Percentiles rank a stretch among this genome's conserved stretches.
phyloP scores from a whole-genome alignment of 2,888 invertebrate genomes.

The Harpalus rubripes region DNA sequence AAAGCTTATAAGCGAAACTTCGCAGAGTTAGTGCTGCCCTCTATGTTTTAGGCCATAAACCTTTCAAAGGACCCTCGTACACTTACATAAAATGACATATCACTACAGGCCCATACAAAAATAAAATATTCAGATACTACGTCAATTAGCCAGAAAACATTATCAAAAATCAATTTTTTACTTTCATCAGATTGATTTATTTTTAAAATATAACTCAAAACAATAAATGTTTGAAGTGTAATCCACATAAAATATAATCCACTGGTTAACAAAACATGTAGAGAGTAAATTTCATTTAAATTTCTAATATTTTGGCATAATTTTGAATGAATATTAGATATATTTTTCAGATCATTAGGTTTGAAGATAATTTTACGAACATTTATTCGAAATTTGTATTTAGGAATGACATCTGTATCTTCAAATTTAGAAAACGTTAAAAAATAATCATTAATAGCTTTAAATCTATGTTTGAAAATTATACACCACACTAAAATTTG shows the following conservation, averaged over 20 bases:
- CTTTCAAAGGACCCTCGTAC: neutral
- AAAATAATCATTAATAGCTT: slow-evolving; percentile 37
- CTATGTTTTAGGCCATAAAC: neutral
- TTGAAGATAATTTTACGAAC: slow-evolving; percentile 17
- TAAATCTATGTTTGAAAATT: slow-evolving; percentile 43
- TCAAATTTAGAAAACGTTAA: slow-evolving; percentile 38
- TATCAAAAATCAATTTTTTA: slow-evolving; percentile 12
- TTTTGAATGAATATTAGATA: slow-evolving; percentile 39
- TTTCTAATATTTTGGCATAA: slow-evolving; percentile 17
- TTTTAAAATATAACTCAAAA: slow-evolving; percentile 32
- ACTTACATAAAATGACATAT: slow-evolving; percentile 44
- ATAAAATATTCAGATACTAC: slow-evolving; percentile 13
- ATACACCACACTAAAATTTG: slow-evolving; percentile 39
- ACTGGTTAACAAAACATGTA: slow-evolving; percentile 26
- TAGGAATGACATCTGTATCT: slow-evolving; percentile 16
- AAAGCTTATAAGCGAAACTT: neutral
- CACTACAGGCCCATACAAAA: slow-evolving; percentile 47
- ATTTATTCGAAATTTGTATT: neutral
- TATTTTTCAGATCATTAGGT: slow-evolving; percentile 26
- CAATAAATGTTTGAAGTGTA: slow-evolving; percentile 24
- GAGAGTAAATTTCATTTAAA: slow-evolving; percentile 36
- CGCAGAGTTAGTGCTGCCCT: no score
- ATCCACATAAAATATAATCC: slow-evolving; percentile 48
- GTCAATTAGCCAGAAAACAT: slow-evolving; percentile 19
- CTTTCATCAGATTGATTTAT: neutral